Conservation (phyloP, 2,113 vertebrate genomes). For the Bujurquina vittata region DNA sequence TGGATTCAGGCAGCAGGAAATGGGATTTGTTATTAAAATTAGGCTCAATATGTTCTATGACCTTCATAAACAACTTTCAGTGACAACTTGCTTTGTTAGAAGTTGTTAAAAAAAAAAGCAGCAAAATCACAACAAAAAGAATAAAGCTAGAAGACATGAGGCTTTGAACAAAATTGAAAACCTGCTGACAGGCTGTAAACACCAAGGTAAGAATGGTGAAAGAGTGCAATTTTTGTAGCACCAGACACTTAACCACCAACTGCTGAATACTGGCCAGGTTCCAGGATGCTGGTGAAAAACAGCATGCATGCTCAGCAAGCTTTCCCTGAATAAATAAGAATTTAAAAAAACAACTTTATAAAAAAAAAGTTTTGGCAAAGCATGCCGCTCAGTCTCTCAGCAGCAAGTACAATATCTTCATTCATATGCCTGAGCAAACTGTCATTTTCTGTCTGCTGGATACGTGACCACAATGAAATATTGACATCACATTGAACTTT, state of each 20-base stretch:
- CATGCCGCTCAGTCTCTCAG: background rate
- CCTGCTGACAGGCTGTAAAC: background rate
- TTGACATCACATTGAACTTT: background rate
- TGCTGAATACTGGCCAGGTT: background rate
- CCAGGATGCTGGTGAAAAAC: conserved; percentile 5
- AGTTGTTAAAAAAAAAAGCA: background rate
- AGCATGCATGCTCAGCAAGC: conserved; percentile 4
- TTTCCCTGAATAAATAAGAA: background rate
- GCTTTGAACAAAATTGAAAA: background rate
- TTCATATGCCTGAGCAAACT: conserved; percentile 31
- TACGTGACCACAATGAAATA: conserved; percentile 31
- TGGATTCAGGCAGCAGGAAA: background rate
- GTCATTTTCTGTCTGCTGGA: conserved; percentile 33
- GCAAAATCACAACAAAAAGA: background rate
- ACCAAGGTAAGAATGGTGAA: background rate
- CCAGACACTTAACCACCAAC: background rate
- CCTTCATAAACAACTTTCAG: conserved; percentile 5
- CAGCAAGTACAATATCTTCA: conserved; percentile 30
- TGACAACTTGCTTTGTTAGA: background rate
- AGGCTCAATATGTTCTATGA: background rate
- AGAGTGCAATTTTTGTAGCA: background rate
- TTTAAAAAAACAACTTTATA: background rate
- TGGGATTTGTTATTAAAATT: conserved; percentile 1
- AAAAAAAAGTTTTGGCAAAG: background rate
- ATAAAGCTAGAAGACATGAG: background rate